Evolutionary conservation across 2,888 invertebrate genomes (phyloP), one percentile per base, ranked within the genome.

Genomic region (Perizoma affinitatum): DNA sequence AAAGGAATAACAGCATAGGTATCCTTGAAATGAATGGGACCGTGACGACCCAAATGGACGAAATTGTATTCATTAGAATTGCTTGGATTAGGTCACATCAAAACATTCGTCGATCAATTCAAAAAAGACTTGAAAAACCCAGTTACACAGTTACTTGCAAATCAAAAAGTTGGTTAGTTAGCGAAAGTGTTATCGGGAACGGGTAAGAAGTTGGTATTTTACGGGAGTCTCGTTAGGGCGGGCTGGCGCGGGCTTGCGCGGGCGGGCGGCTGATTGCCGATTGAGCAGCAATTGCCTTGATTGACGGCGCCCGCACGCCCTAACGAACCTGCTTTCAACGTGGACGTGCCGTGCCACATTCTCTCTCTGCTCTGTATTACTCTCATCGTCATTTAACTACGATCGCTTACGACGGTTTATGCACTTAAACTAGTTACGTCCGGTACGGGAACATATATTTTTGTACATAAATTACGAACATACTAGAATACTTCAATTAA

Each of bases 261-360:
- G 70, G 73, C 72, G 75, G 71, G 72, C 79, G 82, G 83, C 84
- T 92, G 92, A 92, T 93, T 93, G 92, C 89, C 92, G 91, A 92
- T 92, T 92, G 92, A 92, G 87, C 88, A 88, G 87, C 92, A 90
- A 92, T 92, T 91, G 92, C 84, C 89, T 87, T 91, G 92, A 92
- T 92, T 92, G 92, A 92, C 90, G 89, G 84, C 82, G 87, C 84
- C 84, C 82, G 82, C 83, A 80, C 81, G 78, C 79, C 78, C 83
- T 87, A 93, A 92, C 92, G 92, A 92, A 88, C 91, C 87, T 82
- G 89, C 88, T 90, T 87, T 88, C 88, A 88, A 76, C 80, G 82
- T 85, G 90, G 81, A 86, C 86, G 85, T 84, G 86, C 80, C 63
- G 42, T 10, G 53, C 49, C 58, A 64, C 67, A 43, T 55, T 63